Base-by-base conservation (phyloP, 2,113 vertebrate species). In the Tretioscincus oriximinensis region DNA sequence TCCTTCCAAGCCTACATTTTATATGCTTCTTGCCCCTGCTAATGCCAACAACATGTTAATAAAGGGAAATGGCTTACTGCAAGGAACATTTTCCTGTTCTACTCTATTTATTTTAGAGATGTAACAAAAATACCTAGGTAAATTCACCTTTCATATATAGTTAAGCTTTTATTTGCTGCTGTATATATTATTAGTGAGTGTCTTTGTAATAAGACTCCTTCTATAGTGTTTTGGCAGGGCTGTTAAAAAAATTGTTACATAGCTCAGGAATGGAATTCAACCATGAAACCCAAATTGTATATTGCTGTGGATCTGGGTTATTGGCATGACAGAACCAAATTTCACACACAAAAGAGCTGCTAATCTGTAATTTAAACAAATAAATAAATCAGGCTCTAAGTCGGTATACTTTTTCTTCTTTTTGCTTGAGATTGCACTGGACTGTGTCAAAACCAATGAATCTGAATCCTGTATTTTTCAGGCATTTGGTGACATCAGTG, bases 401-500 rank as follows among this genome's bases (percentile, higher is more conserved):
- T 87, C 82, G 81, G 88, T 76, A 90, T 83, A 81, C 86, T 77
- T 86, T 0, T n/a, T 61, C 61, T 86, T 47, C 9, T 64, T 82
- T 77, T 86, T 83, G 54, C 71, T 70, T 68, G n/a, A 85, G 84
- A 86, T 47, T 83, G 81, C 72, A 64, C 76, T 84, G 73, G 91
- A 88, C 0, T 6, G 7, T 88, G 22, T 28, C 31, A 28, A 78
- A 51, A 60, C 58, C 76, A 82, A 80, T 51, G 61, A 6, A 9
- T 82, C 67, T 82, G 77, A 31, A 63, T 12, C 84, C 88, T 90
- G 35, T 84, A 86, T n/a, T 2, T 88, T 92, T 79, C 91, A 99
- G 97, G 94, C 96, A n/a, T 94, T 96, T 74, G 96, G 95, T 77
- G 94, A 96, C 47, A 77, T 94, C 76, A 86, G 93, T 68, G 89